phyloP scores from a whole-genome alignment of 2,797 vertebrate species.

The Aotus griseimembra region DNA sequence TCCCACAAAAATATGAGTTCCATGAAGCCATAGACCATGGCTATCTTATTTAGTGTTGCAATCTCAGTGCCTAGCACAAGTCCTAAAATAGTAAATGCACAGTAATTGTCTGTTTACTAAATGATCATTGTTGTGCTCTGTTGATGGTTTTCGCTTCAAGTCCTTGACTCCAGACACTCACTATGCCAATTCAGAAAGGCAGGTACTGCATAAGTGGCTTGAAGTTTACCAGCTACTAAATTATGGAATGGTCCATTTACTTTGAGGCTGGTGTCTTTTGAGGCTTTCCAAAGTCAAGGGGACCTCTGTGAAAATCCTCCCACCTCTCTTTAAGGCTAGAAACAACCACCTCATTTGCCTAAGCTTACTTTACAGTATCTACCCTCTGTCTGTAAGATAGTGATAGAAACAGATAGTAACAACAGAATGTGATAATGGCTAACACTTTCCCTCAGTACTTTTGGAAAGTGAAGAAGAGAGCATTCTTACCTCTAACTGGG shows the following conservation, averaged over 20 bases:
- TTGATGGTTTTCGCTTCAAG: neutral
- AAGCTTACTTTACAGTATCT: neutral
- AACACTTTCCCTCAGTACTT: neutral
- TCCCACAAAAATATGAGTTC: neutral
- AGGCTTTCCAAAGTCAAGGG: neutral
- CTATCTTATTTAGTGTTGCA: neutral
- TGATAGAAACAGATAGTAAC: neutral
- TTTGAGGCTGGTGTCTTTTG: neutral
- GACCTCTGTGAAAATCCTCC: neutral
- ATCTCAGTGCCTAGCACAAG: neutral
- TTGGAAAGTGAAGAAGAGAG: neutral
- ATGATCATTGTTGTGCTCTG: neutral
- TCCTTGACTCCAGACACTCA: fast-evolving
- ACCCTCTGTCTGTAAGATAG: neutral
- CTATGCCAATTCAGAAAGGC: neutral
- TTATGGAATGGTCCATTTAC: neutral
- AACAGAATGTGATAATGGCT: neutral
- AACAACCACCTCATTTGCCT: neutral
- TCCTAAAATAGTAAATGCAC: neutral
- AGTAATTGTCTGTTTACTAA: neutral
- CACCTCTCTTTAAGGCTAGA: neutral
- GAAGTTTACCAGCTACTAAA: neutral
- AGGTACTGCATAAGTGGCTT: fast-evolving
- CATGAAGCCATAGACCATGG: neutral
- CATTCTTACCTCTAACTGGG: neutral